phyloP scores from a whole-genome alignment of 2,113 vertebrate species.

The Damaliscus lunatus region DNA sequence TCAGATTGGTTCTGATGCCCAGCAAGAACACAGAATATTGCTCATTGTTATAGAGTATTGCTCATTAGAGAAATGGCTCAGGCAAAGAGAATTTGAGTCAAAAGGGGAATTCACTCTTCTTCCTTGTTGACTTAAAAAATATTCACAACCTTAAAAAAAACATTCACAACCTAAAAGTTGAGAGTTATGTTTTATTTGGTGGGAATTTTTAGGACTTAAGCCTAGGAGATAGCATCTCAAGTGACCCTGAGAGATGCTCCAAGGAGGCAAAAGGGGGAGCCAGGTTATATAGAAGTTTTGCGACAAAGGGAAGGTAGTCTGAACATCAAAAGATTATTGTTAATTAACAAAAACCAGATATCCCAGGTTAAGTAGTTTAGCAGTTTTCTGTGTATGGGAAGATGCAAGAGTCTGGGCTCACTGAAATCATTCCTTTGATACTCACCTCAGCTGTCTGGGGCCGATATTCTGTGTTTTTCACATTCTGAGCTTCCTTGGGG shows the following conservation, averaged over 20 bases:
- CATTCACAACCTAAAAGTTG: background rate
- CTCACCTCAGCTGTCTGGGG: background rate
- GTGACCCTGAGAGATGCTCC: background rate
- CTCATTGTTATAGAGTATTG: background rate
- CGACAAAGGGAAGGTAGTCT: background rate
- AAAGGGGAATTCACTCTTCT: background rate
- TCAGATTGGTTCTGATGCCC: background rate
- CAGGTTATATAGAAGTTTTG: background rate
- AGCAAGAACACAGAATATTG: background rate
- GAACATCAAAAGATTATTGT: background rate
- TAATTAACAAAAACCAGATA: background rate
- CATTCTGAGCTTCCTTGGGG: background rate
- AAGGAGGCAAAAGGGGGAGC: background rate
- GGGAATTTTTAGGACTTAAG: background rate
- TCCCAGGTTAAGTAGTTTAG: background rate
- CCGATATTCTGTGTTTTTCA: background rate
- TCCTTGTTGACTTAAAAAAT: background rate
- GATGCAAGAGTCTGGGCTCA: background rate
- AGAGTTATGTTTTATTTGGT: background rate
- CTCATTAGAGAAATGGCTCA: background rate
- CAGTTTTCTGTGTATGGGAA: background rate
- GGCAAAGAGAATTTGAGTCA: background rate
- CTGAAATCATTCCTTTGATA: background rate
- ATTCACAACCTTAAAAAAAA: background rate
- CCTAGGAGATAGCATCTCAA: background rate